Conservation (phyloP, 2,888 invertebrate genomes). For the Drepanosiphum platanoidis region DNA sequence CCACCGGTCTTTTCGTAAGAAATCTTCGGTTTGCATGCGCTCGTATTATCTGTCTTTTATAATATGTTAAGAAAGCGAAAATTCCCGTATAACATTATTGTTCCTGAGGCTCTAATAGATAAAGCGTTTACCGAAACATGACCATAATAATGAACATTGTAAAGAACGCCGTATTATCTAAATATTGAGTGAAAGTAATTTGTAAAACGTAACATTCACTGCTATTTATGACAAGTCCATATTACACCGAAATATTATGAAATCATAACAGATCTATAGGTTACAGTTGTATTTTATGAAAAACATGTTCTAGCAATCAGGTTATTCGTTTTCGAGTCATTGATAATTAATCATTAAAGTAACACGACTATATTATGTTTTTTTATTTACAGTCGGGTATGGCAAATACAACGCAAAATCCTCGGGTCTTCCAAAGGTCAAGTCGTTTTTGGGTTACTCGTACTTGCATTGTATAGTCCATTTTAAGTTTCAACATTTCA, state of each 20-base stretch:
- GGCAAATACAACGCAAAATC: too few relatives aligned
- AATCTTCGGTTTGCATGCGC: not conserved
- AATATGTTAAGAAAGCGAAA: not conserved
- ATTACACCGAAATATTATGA: not conserved
- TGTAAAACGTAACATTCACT: not conserved
- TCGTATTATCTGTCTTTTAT: too few relatives aligned
- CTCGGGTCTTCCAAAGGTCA: too few relatives aligned
- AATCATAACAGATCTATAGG: not conserved
- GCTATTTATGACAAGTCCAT: not conserved
- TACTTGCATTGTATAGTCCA: too few relatives aligned
- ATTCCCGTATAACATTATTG: not conserved
- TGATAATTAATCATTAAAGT: not conserved
- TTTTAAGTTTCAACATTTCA: too few relatives aligned
- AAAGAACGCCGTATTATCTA: not conserved
- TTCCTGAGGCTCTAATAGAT: not conserved
- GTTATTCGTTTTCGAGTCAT: not conserved
- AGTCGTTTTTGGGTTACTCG: too few relatives aligned
- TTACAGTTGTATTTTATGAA: not conserved
- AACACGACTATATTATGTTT: too few relatives aligned
- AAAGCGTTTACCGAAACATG: not conserved
- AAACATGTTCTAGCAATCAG: slow-evolving; percentile 1
- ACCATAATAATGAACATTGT: slow-evolving; percentile 7
- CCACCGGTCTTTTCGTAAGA: too few relatives aligned
- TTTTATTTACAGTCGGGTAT: too few relatives aligned
- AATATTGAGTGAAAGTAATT: slow-evolving; percentile 15